Evolutionary conservation across 2,113 vertebrate genomes (phyloP).

Genomic region (Psammodynastes pulverulentus): DNA sequence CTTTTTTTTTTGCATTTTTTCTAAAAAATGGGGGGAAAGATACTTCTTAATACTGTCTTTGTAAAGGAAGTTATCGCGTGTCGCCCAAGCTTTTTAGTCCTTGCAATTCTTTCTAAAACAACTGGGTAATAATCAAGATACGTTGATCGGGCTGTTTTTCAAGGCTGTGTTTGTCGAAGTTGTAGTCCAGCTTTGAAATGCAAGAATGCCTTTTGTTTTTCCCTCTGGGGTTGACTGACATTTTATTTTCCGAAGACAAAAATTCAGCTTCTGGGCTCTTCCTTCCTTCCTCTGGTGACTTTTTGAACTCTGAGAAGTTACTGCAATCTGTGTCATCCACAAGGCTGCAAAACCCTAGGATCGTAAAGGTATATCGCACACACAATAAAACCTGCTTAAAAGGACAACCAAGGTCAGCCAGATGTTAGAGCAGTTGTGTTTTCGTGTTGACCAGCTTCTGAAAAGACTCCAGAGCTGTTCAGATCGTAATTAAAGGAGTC

Average conservation of each 20-base stretch:
- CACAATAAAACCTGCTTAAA: not conserved
- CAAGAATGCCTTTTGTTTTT: not conserved
- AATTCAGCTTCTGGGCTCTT: not conserved
- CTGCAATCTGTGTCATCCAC: not conserved
- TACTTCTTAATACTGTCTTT: not conserved
- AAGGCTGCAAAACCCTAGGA: not conserved
- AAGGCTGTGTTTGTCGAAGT: not conserved
- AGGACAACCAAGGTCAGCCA: not conserved
- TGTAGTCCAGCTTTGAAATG: not conserved
- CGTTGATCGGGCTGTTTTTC: not conserved
- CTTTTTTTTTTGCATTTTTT: not conserved
- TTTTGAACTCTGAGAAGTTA: not conserved
- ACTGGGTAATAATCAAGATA: not conserved
- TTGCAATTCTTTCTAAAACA: not conserved
- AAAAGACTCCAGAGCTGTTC: not conserved
- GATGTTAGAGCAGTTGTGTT: not conserved
- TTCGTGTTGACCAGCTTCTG: not conserved
- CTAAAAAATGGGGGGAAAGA: not conserved
- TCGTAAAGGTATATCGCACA: not conserved
- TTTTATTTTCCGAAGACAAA: not conserved
- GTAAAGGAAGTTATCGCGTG: not conserved
- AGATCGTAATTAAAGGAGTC: not conserved
- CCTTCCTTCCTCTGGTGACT: not conserved
- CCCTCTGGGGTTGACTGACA: not conserved
- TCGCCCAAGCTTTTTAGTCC: not conserved